Base-by-base conservation (phyloP, 2,797 vertebrate species). In the Echeneis naucrates region DNA sequence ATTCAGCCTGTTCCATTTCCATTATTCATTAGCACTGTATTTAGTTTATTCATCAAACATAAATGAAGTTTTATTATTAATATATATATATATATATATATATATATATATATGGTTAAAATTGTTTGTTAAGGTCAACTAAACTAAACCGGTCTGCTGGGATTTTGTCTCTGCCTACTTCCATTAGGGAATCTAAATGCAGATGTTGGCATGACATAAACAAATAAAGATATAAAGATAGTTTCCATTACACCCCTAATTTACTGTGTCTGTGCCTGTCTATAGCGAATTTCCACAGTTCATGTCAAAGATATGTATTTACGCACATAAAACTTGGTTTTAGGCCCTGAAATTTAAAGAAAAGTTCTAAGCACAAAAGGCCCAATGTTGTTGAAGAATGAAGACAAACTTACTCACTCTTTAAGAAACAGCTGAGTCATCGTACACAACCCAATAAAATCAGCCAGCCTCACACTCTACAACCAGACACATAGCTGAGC, bases 391-490 rank as follows among this genome's bases (percentile, higher is more conserved):
- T 38, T 54, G 38, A 16, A 21, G 32, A 75, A 65, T 23, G 38
- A 63, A 58, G 30, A 65, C 37, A 30, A 37, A 17, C 33, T 51
- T 21, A 56, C 61, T 72, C 19, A 21, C 27, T 58, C 14, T 48
- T 19, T 23, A 17, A 56, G 59, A 72, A 64, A 74, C 45, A 23
- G 70, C 78, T 69, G 80, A 82, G 71, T 88, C 77, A 81, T 83
- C 70, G 56, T 13, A 12, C 52, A 69, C 24, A 81, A n/a, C n/a
- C 59, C 68, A 74, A 24, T 54, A 5, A 75, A 84, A 67, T 51
- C 47, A 52, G 32, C 40, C 16, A 59, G 35, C 30, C 38, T 60
- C 24, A 27, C 40, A 44, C 24, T 24, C 57, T 61, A 50, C 32
- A 51, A 42, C 1, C 17, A 1, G 44, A 62, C 23, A 30, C 24